Evolutionary conservation across 2,797 vertebrate genomes (phyloP), one percentile per base, ranked within the genome.

Genomic region (Artibeus jamaicensis): DNA sequence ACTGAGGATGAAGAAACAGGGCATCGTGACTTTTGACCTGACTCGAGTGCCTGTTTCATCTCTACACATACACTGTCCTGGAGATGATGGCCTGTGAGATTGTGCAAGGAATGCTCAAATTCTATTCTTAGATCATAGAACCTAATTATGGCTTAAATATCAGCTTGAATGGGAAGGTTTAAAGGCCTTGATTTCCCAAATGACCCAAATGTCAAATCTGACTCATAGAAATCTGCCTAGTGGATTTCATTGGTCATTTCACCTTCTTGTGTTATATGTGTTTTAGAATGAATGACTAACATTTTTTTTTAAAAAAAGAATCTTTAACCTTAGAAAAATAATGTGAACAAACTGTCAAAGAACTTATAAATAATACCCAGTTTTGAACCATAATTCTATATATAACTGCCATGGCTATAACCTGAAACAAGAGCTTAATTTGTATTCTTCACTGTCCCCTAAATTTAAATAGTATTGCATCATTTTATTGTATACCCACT

Each of bases 391-490:
- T 67, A 78, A 42, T 87, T 94, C 32, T 90, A 3, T 39, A n/a
- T 59, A 6, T 59, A 67, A 65, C 73, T 83, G 12, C 32, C 15
- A 55, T 48, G 10, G 62, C n/a, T 65, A 7, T 65, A 53, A 18
- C 46, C 59, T 89, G 39, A 21, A 77, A 65, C 81, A 62, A 34
- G 19, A 53, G 65, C 34, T 85, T 92, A 73, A 59, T 83, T 86
- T 82, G 44, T 77, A 86, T 92, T 65, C 0, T 24, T 89, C 39
- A 82, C 1, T 86, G n/a, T 48, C 46, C 44, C 37, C 18, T 89
- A 83, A 65, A 82, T 92, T 89, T 89, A 92, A 83, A 78, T 86
- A 87, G 19, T 37, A 77, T 29, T 79, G 29, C 46, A 53, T 85
- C 50, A 74, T 96, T 74, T 93, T 79, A 65, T 86, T 71, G 65